These are phyloP conservation scores for Neomorphus geoffroyi DNA, from an alignment of 2,797 vertebrate genomes.

Conservation along the genomic window DNA sequence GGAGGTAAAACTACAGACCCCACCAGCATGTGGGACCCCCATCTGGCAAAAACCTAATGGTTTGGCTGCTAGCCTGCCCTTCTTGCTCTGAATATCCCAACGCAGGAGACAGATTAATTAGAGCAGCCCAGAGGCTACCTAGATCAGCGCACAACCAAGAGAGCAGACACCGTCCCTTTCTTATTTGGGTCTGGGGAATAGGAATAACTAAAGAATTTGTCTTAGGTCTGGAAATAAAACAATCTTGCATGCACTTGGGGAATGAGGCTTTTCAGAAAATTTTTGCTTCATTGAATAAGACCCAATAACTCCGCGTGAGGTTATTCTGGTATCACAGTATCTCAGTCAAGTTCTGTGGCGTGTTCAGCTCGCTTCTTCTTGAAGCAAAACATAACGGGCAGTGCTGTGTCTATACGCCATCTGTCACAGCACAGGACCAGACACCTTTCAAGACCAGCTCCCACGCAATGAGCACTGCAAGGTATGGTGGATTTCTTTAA, in stretches of 20 bases:
- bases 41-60: not conserved
- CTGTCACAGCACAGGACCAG: not conserved
- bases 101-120: not conserved
- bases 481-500: not conserved
- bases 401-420: not conserved
- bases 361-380: not conserved
- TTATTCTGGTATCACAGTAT: not conserved
- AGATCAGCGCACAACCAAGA: not conserved
- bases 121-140: not conserved
- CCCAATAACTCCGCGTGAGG: not conserved
- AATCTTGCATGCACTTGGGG: not conserved
- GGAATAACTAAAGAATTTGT: not conserved
- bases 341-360: not conserved
- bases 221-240: constrained; percentile 22
- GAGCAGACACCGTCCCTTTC: not conserved
- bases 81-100: not conserved
- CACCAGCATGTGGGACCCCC: not conserved
- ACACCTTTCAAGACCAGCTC: not conserved
- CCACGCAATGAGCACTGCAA: not conserved
- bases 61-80: not conserved
- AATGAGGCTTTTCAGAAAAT: not conserved
- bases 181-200: not conserved
- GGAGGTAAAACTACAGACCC: not conserved
- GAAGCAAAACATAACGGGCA: not conserved
- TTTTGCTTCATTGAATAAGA: not conserved